These are phyloP conservation scores for Ylistrum balloti DNA, from an alignment of 1,140 invertebrate genomes.

Conservation along the genomic window DNA sequence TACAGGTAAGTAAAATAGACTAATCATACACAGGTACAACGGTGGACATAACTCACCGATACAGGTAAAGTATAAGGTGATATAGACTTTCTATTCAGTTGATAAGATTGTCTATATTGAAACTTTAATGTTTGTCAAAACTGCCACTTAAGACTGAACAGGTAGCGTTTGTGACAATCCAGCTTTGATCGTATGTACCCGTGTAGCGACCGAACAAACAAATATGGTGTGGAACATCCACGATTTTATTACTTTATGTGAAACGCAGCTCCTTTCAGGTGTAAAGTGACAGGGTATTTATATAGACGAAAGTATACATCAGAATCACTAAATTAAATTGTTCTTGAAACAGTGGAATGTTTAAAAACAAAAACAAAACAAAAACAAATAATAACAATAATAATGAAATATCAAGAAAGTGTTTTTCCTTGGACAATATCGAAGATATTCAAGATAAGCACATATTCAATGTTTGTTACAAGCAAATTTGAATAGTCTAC, in stretches of 20 bases:
- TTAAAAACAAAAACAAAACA: no score
- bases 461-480: no score
- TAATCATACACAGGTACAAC: background rate
- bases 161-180: conserved; percentile 17
- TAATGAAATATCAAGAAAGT: no score
- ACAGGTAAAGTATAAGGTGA: conserved; percentile 33
- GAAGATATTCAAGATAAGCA: no score
- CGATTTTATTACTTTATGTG: background rate
- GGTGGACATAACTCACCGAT: conserved; percentile 9
- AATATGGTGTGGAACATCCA: background rate
- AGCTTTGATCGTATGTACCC: conserved; percentile 1
- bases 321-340: no score
- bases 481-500: no score
- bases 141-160: conserved; percentile 30
- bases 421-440: no score
- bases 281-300: background rate
- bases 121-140: conserved; percentile 40
- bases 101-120: conserved; percentile 40
- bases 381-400: no score
- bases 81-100: conserved; percentile 35
- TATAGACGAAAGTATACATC: no score
- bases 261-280: background rate
- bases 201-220: background rate
- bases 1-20: conserved; percentile 35
- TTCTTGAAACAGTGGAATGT: no score